Evolutionary conservation across 2,888 invertebrate species (phyloP).

Genomic region (Drosophila differens): DNA sequence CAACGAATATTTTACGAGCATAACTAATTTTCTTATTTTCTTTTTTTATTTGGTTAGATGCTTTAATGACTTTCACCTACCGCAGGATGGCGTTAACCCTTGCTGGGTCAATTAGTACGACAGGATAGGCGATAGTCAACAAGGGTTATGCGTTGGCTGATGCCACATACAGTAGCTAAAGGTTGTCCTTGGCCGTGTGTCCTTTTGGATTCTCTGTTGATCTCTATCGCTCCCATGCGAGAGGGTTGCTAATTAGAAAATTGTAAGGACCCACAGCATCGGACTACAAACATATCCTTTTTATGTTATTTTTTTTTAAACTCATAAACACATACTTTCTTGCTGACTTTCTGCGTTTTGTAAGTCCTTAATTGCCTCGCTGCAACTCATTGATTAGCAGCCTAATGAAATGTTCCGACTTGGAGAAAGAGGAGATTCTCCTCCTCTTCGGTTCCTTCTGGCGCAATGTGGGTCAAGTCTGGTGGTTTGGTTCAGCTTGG

Average conservation of each 20-base stretch:
- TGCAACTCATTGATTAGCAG: slow-evolving; percentile 8
- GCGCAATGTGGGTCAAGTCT: slow-evolving; percentile 61
- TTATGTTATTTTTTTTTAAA: not conserved
- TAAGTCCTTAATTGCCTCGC: slow-evolving; percentile 13
- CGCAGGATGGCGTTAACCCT: slow-evolving; percentile 68
- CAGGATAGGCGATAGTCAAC: slow-evolving; percentile 32
- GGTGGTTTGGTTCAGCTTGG: not conserved
- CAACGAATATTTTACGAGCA: slow-evolving; percentile 58
- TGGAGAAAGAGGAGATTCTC: not conserved
- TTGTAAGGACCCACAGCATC: slow-evolving; percentile 38
- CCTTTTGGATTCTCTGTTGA: slow-evolving; percentile 15
- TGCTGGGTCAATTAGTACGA: slow-evolving; percentile 57
- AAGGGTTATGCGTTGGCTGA: slow-evolving; percentile 22
- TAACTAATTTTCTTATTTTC: slow-evolving; percentile 50
- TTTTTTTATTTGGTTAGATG: slow-evolving; percentile 6
- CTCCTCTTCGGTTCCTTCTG: not conserved
- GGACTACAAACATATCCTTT: slow-evolving; percentile 11
- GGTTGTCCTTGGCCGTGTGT: slow-evolving; percentile 6
- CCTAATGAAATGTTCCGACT: slow-evolving; percentile 46
- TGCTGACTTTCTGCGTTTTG: slow-evolving; percentile 11
- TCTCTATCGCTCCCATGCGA: slow-evolving; percentile 29
- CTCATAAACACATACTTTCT: slow-evolving; percentile 34
- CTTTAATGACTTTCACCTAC: slow-evolving; percentile 77
- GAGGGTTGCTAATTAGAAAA: slow-evolving; percentile 50
- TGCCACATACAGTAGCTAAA: slow-evolving; percentile 38